Base-by-base conservation (phyloP, 2,797 vertebrate genomes). In the Enteromius fasciolatus region DNA sequence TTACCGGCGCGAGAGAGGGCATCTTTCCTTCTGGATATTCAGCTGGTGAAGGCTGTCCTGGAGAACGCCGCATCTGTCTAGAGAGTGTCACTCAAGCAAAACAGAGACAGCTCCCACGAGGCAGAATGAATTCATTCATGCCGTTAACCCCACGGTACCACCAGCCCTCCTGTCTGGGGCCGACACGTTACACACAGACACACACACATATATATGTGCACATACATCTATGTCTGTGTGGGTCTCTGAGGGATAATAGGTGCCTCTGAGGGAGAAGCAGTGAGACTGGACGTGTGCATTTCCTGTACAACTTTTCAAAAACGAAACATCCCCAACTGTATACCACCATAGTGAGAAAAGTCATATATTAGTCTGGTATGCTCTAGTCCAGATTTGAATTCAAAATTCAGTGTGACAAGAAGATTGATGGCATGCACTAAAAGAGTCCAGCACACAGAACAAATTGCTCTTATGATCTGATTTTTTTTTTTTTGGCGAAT, bases 1-100 rank as follows among this genome's bases (percentile, higher is more conserved):
- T 57, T 83, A 73, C 68, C 59, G 61, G 54, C 36, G 20, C 28
- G 69, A 88, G 88, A 76, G 76, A 75, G 72, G 68, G 80, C 50
- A 84, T 86, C 87, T 92, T 89, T 87, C 89, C 72, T 92, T 94
- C 93, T 95, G 90, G 90, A 90, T 90, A 48, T 92, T 95, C 92
- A 92, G 91, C 89, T 92, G 90, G 92, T 90, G 92, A 91, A 92
- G 90, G 88, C 86, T 89, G 88, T 77, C 80, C 86, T 83, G 79
- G 39, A 85, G 87, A 92, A 70, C 84, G 86, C 28, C 83, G 68
- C 79, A 73, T 84, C 59, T 78, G 75, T 86, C 59, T 78, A 87
- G 84, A 86, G 82, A 84, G 87, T 91, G 90, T 92, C 87, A 89
- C 84, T 89, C 86, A 89, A 90, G 92, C 86, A 92, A 92, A 84